Evolutionary conservation across 2,113 vertebrate genomes (phyloP), one percentile per base, ranked within the genome.

Genomic region (Lophura nycthemera): DNA sequence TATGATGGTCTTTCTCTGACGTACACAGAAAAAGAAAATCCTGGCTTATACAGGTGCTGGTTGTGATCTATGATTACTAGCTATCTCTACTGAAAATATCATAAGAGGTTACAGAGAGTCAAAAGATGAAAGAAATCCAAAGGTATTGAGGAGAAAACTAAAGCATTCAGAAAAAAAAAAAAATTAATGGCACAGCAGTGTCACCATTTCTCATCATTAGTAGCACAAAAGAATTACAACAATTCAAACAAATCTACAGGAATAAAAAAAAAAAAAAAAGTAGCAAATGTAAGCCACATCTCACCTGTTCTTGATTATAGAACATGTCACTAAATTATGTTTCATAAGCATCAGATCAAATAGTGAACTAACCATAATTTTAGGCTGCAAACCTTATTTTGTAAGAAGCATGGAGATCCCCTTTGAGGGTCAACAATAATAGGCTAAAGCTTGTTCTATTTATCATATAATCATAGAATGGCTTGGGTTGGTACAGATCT

Each of bases 221-320:
- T 7, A 65, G 61, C 75, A 71, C n/a, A 80, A 80, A 78, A 93
- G 50, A 91, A 56, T 27, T 13, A 38, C 38, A 86, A 30, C 6
- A 54, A 36, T 76, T 92, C 86, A 84, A 67, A 84, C 60, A 67
- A 50, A 76, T 83, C 70, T 93, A 90, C 43, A 59, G 27, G 66
- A 86, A 36, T 38, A 50, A 83, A 91, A 86, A 0, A 18, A 59
- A 67, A 84, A 91, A 77, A 89, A 0, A 18, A 63, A 67, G 8
- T 8, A 60, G 21, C 25, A 89, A 81, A 59, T 66, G 48, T 32
- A 90, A 83, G 14, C 80, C 67, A 13, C 36, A 21, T 74, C 67
- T 59, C 18, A 72, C 73, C 8, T 84, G 16, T 47, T 87, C 88
- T 89, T 38, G 25, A 11, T 73, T 75, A 52, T 7, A 89, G 34